Percentiles rank a stretch among this genome's conserved stretches.
Conservation (phyloP, 1,140 invertebrate species). For the Mactra quadrangularis region DNA sequence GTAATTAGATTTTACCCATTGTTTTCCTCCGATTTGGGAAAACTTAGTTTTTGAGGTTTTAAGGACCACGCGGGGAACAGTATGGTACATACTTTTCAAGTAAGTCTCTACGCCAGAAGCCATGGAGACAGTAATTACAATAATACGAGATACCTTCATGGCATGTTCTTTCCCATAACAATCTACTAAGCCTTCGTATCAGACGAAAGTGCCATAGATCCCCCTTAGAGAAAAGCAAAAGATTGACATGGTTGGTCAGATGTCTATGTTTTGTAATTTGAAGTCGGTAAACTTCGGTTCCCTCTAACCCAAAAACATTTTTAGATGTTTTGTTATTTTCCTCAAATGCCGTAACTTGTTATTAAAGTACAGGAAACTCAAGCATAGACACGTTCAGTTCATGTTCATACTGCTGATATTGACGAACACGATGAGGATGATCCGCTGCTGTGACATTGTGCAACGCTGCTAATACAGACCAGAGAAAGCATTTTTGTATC, state of each 20-base stretch:
- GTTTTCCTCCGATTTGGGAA: constrained; percentile 53
- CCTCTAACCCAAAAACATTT: constrained; percentile 45
- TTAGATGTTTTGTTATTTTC: constrained; percentile 45
- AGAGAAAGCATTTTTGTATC: constrained; percentile 56
- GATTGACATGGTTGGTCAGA: constrained; percentile 19
- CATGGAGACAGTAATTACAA: constrained; percentile 58
- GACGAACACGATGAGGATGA: constrained; percentile 8
- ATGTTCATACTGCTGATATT: constrained; percentile 36
- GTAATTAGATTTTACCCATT: constrained; percentile 46
- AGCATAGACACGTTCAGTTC: constrained; percentile 9
- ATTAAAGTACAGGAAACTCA: constrained; percentile 13
- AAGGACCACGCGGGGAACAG: constrained; percentile 43
- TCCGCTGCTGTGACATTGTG: background rate
- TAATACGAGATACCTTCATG: constrained; percentile 34
- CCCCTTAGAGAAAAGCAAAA: constrained; percentile 36
- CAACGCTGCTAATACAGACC: constrained; percentile 27
- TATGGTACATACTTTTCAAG: constrained; percentile 50
- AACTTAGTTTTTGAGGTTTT: constrained; percentile 58
- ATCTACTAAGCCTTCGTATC: constrained; percentile 35
- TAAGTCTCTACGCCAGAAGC: constrained; percentile 22
- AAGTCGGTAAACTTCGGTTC: constrained; percentile 21
- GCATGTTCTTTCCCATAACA: constrained; percentile 44
- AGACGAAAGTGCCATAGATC: constrained; percentile 39
- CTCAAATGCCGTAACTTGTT: constrained; percentile 26
- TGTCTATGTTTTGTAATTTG: constrained; percentile 24